These are phyloP conservation scores for Drosophila kurseongensis DNA, from an alignment of 1,140 invertebrate genomes.

Conservation along the genomic window DNA sequence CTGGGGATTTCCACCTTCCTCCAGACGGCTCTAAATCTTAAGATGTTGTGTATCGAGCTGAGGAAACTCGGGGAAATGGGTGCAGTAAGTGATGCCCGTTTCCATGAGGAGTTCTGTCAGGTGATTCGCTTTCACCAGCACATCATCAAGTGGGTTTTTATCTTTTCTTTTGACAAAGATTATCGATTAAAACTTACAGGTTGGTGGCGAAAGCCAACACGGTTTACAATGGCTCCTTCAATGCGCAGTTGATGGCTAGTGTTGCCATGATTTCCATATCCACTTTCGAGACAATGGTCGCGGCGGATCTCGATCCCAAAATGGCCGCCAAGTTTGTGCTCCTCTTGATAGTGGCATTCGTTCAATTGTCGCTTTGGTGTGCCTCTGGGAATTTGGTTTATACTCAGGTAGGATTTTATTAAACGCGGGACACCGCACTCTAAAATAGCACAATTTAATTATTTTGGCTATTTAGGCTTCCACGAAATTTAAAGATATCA, in stretches of 20 bases:
- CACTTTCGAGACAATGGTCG: conserved; percentile 62
- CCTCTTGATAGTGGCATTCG: conserved; percentile 53
- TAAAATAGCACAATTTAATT: too few relatives aligned
- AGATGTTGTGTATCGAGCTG: conserved; percentile 56
- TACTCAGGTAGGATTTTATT: conserved; percentile 39
- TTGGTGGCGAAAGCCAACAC: conserved; percentile 50
- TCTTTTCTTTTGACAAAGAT: too few relatives aligned
- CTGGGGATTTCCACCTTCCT: conserved; percentile 54
- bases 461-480: too few relatives aligned
- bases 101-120: conserved; percentile 30
- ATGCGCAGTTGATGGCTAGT: conserved; percentile 65
- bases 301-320: conserved; percentile 53
- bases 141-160: conserved; percentile 52
- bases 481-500: too few relatives aligned
- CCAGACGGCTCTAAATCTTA: conserved; percentile 68
- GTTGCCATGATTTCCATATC: conserved; percentile 66
- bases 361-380: conserved; percentile 72
- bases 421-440: too few relatives aligned
- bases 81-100: conserved; percentile 17
- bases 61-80: conserved; percentile 30
- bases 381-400: conserved; percentile 54
- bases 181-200: conserved; percentile 18
- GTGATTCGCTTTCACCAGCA: conserved; percentile 63
- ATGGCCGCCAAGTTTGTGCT: conserved; percentile 63
- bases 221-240: conserved; percentile 56